These are phyloP conservation scores for Brachypalpus laphriformis DNA, from an alignment of 2,888 invertebrate species.

Conservation along the genomic window DNA sequence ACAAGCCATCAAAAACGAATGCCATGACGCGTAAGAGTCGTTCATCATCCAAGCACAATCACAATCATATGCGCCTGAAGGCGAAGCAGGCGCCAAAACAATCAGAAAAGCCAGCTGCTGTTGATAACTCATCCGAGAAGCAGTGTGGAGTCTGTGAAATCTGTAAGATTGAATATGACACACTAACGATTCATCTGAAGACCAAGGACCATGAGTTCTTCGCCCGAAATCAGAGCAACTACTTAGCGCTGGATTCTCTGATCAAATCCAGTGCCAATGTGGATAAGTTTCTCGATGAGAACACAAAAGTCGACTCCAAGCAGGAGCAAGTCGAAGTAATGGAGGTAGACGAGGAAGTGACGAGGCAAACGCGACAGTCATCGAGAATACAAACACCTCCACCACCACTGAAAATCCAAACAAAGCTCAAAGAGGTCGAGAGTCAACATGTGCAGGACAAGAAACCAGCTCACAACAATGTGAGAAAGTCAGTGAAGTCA, in stretches of 20 bases:
- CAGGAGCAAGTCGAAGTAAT: conserved; percentile 83
- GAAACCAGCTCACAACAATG: conserved; percentile 51
- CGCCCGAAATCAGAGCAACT: conserved; percentile 89
- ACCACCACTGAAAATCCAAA: conserved; percentile 63
- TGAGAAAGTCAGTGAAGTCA: conserved; percentile 18
- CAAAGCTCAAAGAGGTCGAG: conserved; percentile 73
- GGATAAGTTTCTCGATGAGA: conserved; percentile 86
- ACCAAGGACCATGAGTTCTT: conserved; percentile 90
- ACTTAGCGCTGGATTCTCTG: conserved; percentile 88
- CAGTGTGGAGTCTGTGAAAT: conserved; percentile 91
- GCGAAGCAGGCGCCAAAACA: conserved; percentile 60
- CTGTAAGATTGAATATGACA: conserved; percentile 89
- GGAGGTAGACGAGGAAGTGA: conserved; percentile 78
- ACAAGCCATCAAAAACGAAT: conserved; percentile 70
- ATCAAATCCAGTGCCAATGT: conserved; percentile 88
- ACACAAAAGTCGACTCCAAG: conserved; percentile 82
- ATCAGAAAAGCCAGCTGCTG: conserved; percentile 45
- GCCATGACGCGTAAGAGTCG: conserved; percentile 82
- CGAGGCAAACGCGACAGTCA: conserved; percentile 62
- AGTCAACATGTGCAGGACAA: conserved; percentile 56
- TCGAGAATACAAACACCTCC: conserved; percentile 61
- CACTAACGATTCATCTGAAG: conserved; percentile 88
- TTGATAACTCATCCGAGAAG: conserved; percentile 78
- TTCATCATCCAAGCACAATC: conserved; percentile 77
- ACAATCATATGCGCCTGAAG: conserved; percentile 72